phyloP scores from a whole-genome alignment of 1,140 invertebrate species.

The Calosoma granatense region DNA sequence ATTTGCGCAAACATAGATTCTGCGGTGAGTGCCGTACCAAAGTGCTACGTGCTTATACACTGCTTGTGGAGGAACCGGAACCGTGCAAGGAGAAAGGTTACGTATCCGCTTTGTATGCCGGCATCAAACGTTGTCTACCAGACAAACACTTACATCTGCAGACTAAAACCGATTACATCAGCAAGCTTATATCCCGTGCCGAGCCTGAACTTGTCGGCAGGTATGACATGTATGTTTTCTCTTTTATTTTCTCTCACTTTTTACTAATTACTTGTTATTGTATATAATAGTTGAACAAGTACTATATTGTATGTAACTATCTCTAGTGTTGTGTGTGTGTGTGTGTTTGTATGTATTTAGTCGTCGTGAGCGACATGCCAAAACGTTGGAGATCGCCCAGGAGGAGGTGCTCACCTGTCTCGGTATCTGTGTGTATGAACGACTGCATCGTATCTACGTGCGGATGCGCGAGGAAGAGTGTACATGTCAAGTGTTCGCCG shows the following conservation, averaged over 20 bases:
- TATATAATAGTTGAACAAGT: not conserved
- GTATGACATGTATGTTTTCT: constrained; percentile 31
- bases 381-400: constrained; percentile 89
- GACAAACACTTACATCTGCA: constrained; percentile 81
- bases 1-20: constrained; percentile 85
- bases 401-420: constrained; percentile 90
- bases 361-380: constrained; percentile 79
- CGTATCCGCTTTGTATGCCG: constrained; percentile 71
- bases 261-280: not conserved
- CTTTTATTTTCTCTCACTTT: constrained; percentile 5
- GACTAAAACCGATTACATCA: constrained; percentile 78
- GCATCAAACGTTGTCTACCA: constrained; percentile 72
- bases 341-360: constrained; percentile 23
- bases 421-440: constrained; percentile 82
- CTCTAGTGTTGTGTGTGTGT: not conserved
- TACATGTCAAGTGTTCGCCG: constrained; percentile 82
- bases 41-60: constrained; percentile 68
- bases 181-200: constrained; percentile 72
- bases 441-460: constrained; percentile 74
- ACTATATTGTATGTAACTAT: not conserved
- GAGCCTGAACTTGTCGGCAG: constrained; percentile 81
- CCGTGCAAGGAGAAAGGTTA: constrained; percentile 80
- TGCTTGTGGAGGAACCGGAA: constrained; percentile 76
- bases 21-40: constrained; percentile 87
- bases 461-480: constrained; percentile 81